Conservation (phyloP, 2,113 vertebrate genomes). For the Sapayoa aenigma region DNA sequence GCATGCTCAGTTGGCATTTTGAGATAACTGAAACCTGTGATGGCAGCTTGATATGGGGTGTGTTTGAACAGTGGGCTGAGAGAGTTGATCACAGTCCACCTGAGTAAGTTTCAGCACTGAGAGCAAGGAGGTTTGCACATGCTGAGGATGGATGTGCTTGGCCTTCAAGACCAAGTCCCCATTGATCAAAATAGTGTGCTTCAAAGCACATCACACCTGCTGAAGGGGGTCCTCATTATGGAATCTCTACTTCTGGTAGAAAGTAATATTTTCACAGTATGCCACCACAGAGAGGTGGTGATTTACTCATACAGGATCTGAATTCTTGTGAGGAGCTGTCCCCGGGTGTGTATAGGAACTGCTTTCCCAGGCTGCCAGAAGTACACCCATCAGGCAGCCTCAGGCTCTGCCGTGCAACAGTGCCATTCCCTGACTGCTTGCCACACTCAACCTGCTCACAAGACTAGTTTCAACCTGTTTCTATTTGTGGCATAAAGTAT, state of each 20-base stretch:
- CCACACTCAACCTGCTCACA: not conserved
- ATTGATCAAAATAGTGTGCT: not conserved
- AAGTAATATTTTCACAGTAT: not conserved
- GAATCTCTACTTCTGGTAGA: not conserved
- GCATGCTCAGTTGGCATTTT: not conserved
- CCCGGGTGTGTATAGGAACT: not conserved
- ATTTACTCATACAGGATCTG: no score
- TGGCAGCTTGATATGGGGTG: not conserved
- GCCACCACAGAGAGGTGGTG: not conserved
- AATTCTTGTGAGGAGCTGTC: not conserved
- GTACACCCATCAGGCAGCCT: not conserved
- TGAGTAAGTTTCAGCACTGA: accelerated
- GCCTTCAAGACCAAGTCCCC: not conserved
- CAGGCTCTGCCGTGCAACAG: not conserved
- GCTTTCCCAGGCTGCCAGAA: not conserved
- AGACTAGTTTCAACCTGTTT: not conserved
- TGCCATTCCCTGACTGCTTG: not conserved
- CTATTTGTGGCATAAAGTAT: not conserved
- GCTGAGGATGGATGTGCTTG: not conserved
- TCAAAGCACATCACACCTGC: not conserved
- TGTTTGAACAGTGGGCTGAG: accelerated
- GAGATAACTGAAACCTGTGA: not conserved
- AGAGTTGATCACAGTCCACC: not conserved
- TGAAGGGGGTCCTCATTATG: accelerated
- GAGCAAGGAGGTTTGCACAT: accelerated